Evolutionary conservation across 2,888 invertebrate genomes (phyloP).

Genomic region (Spicauda simplicius): DNA sequence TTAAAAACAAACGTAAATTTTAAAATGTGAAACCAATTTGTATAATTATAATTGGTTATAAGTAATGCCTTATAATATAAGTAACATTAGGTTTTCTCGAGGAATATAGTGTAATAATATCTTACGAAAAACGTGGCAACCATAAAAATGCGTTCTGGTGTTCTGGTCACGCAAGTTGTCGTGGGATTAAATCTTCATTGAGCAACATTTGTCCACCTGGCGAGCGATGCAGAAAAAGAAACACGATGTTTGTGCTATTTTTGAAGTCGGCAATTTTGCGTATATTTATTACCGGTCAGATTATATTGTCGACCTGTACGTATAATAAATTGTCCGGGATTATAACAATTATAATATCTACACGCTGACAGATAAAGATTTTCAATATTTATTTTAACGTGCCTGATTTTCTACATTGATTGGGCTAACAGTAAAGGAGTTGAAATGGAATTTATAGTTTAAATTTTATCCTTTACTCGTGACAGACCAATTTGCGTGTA

Average conservation of each 20-base stretch:
- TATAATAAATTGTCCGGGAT: background rate
- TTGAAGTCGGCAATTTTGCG: background rate
- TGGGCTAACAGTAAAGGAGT: background rate
- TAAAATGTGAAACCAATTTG: no score
- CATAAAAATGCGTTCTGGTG: constrained; percentile 19
- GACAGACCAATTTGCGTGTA: background rate
- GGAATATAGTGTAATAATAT: background rate
- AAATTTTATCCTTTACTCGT: background rate
- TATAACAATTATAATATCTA: background rate
- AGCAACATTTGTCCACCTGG: constrained; percentile 16
- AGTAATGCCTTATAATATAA: background rate
- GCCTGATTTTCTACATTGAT: background rate
- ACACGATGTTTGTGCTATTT: constrained; percentile 6
- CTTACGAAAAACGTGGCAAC: constrained; percentile 10
- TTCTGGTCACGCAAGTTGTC: constrained; percentile 21
- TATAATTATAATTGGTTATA: no score
- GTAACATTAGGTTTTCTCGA: background rate
- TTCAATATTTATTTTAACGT: background rate
- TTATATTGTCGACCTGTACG: constrained; percentile 6
- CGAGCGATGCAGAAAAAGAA: constrained; percentile 8
- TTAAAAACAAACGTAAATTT: no score
- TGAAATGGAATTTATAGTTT: background rate
- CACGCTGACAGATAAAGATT: background rate
- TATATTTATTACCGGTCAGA: constrained; percentile 3
- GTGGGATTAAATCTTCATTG: constrained; percentile 23